Evolutionary conservation across 2,113 vertebrate genomes (phyloP), one percentile per base, ranked within the genome.

Genomic region (Mastomys natalensis): DNA sequence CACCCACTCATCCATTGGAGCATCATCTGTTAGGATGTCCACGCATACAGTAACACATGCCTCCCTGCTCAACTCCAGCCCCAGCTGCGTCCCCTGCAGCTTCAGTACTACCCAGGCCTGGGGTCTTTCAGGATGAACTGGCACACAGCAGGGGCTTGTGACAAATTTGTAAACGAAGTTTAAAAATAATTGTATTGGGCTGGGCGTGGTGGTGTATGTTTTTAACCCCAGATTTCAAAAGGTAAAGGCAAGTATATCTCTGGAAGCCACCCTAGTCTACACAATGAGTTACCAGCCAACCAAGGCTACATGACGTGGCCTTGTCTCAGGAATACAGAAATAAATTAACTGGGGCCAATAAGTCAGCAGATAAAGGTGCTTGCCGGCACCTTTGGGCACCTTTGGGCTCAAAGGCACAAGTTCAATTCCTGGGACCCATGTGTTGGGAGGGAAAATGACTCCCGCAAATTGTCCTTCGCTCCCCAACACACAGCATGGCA

Each of bases 41-140:
- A 72, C 12, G 7, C 37, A 77, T n/a, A 29, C 0, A 3, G 10
- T 29, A 16, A 72, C 2, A 26, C 29, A 1, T 1, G 34, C 53
- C 11, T 29, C 62, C 53, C 24, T 77, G 60, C 43, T 7, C 2
- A 1, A 34, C 45, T 48, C 43, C 34, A n/a, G 48, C 21, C n/a
- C 37, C 0, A 1, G 51, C 40, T 7, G 15, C 55, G 48, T 74
- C 77, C 34, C 51, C 80, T 31, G 10, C 4, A 64, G 34, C 66
- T 48, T 73, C 53, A 53, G 17, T 34, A 29, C 29, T 29, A 16
- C 77, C 40, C 45, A 74, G 13, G n/a, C n/a, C 48, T 76, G 29
- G 4, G 43, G 55, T 53, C 58, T 37, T 48, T 72, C 17, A 48
- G 53, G 16, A 60, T 31, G 37, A 89, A 89, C 76, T 37, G 7